A percentile compares a stretch with the other conserved stretches of the same genome.
phyloP scores from a whole-genome alignment of 2,797 vertebrate genomes.

The Brotula barbata region DNA sequence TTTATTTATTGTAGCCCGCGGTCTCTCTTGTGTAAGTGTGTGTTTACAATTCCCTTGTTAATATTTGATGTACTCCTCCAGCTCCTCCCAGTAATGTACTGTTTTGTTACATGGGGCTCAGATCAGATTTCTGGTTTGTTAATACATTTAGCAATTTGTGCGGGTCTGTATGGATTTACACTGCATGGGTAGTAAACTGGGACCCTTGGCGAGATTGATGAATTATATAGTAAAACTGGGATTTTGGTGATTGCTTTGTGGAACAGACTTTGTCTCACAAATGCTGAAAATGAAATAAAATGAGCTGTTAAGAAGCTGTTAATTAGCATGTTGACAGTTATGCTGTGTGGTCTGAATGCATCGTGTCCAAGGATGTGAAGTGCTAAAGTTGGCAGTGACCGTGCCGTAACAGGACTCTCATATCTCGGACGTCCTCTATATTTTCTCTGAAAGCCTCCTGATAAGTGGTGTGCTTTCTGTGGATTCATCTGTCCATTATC shows the following conservation, averaged over 20 bases:
- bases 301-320: too few relatives aligned
- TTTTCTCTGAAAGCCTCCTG: too few relatives aligned
- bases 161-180: neutral
- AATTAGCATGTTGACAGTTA: too few relatives aligned
- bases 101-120: slow-evolving; percentile 16
- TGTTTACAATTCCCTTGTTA: slow-evolving; percentile 66
- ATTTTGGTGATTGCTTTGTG: slow-evolving; percentile 18
- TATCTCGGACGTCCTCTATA: neutral
- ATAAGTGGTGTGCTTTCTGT: too few relatives aligned
- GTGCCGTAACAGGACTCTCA: neutral
- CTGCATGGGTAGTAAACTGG: slow-evolving; percentile 7
- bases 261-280: slow-evolving; percentile 7
- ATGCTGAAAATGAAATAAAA: too few relatives aligned
- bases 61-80: slow-evolving; percentile 64
- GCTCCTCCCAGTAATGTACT: slow-evolving; percentile 32
- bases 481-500: too few relatives aligned
- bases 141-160: neutral
- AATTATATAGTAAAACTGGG: slow-evolving; percentile 29
- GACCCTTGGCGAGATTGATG: slow-evolving; percentile 31
- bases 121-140: slow-evolving; percentile 30
- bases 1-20: slow-evolving; percentile 13
- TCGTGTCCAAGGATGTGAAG: neutral
- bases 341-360: neutral
- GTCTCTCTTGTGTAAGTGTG: slow-evolving; percentile 34
- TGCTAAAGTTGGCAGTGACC: neutral